Evolutionary conservation across 2,888 invertebrate species (phyloP).

Genomic region (Diadromus collaris): DNA sequence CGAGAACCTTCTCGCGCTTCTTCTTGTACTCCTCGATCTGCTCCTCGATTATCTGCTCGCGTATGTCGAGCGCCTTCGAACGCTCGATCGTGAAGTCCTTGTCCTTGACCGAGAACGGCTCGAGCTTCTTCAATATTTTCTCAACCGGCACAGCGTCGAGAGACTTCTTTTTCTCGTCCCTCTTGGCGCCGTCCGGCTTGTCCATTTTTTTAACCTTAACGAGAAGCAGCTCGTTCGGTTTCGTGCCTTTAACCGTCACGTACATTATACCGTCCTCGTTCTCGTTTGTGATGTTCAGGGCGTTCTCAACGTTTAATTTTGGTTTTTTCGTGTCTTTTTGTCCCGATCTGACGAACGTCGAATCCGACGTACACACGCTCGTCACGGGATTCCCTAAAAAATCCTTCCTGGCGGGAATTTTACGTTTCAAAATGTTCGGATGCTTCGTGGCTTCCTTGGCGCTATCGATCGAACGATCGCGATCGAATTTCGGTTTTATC

Average conservation of each 20-base stretch:
- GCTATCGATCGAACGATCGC: neutral
- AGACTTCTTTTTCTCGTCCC: conserved; percentile 53
- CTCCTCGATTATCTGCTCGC: conserved; percentile 76
- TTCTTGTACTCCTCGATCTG: conserved; percentile 79
- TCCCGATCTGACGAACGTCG: conserved; percentile 54
- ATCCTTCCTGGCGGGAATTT: conserved; percentile 58
- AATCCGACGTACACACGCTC: conserved; percentile 52
- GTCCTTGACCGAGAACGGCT: conserved; percentile 68
- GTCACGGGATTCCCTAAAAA: conserved; percentile 56
- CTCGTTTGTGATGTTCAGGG: conserved; percentile 69
- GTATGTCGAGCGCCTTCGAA: conserved; percentile 67
- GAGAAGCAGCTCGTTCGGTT: conserved; percentile 77
- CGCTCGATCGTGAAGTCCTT: conserved; percentile 70
- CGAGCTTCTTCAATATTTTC: conserved; percentile 67
- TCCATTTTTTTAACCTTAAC: conserved; percentile 76
- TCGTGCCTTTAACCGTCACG: conserved; percentile 77
- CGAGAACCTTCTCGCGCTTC: conserved; percentile 76
- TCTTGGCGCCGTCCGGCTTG: conserved; percentile 55
- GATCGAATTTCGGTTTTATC: conserved; percentile 20
- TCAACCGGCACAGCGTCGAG: conserved; percentile 15
- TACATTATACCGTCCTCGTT: conserved; percentile 78
- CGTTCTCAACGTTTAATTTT: conserved; percentile 73
- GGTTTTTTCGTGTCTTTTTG: conserved; percentile 71
- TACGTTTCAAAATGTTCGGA: conserved; percentile 71
- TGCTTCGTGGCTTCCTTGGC: conserved; percentile 52